Evolutionary conservation across 2,113 vertebrate species (phyloP), one percentile per base, ranked within the genome.

Genomic region (Cheirogaleus medius): DNA sequence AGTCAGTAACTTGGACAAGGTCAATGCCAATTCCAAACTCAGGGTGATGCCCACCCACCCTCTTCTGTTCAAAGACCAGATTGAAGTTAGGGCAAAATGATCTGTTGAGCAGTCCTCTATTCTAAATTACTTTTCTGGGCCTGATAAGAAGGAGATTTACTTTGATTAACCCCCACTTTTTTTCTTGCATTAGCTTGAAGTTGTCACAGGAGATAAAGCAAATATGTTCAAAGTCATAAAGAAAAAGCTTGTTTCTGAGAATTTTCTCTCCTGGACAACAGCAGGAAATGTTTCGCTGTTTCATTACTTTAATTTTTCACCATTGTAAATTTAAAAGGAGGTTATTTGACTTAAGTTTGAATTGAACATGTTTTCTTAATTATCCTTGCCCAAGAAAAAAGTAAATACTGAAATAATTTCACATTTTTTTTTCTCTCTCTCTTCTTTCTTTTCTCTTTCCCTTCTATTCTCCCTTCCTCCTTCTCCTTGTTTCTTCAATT

Each of bases 41-140:
- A 25, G 44, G 47, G 13, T 37, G 80, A 74, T 76, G 18, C 37
- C 60, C 74, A 8, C 52, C 60, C 74, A 8, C 58, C 17, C 17
- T 91, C 14, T 69, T 78, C 15, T n/a, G 8, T 90, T 83, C 89
- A 25, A 13, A 92, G 32, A 8, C 20, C 84, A 73, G 56, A 71
- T 11, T 77, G 47, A 94, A 11, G 71, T 94, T 73, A 93, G 71
- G 71, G 77, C 56, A 96, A 32, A 84, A 81, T 76, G 23, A 92
- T 78, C 52, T 7, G 54, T 63, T 63, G n/a, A 83, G 5, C 11
- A 71, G 3, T 66, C 0, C 15, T 94, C 6, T 87, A 25, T 88
- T 88, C 52, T 85, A 84, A 93, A 90, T 27, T 66, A 87, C 52
- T 85, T 87, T n/a, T 27, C 85, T 69, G 42, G 49, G 42, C 27